A percentile compares a stretch with the other conserved stretches of the same genome.
Evolutionary conservation across 2,797 vertebrate species (phyloP).

Genomic region (Spondyliosoma cantharus): DNA sequence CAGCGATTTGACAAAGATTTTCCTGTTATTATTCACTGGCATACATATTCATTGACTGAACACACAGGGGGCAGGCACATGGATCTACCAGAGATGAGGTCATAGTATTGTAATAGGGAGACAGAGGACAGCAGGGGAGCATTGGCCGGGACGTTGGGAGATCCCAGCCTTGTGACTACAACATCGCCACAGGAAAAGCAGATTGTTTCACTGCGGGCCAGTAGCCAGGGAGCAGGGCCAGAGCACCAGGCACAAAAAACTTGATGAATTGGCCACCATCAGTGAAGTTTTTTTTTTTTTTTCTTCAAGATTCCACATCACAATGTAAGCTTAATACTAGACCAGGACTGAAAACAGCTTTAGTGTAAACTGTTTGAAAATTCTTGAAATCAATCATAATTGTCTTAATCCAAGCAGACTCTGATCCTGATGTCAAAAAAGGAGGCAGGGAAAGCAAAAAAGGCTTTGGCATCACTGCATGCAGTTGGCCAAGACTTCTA

Average conservation of each 20-base stretch:
- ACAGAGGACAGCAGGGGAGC: constrained; percentile 52
- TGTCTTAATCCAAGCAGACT: too few species aligned
- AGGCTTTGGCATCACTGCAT: too few species aligned
- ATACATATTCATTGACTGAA: constrained; percentile 79
- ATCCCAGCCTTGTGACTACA: constrained; percentile 53
- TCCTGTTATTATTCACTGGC: constrained; percentile 68
- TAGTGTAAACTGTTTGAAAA: too few species aligned
- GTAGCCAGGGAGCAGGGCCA: constrained; percentile 49
- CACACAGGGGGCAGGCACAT: constrained; percentile 47
- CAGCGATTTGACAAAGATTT: constrained; percentile 57
- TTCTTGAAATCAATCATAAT: too few species aligned
- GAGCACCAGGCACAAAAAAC: constrained; percentile 31
- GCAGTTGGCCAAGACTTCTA: too few species aligned
- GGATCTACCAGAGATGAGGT: constrained; percentile 68
- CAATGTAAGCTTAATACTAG: too few species aligned
- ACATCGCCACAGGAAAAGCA: constrained; percentile 32
- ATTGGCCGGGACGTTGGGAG: constrained; percentile 18
- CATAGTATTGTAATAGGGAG: constrained; percentile 60
- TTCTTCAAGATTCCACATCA: too few species aligned
- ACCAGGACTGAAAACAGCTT: too few species aligned
- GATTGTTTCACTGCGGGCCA: constrained; percentile 53
- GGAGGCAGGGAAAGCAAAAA: too few species aligned
- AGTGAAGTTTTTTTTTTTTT: too few species aligned
- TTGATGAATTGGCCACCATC: constrained; percentile 42
- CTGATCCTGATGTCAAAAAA: too few species aligned